Percentiles rank a stretch among this genome's conserved stretches.
phyloP scores from a whole-genome alignment of 2,888 invertebrate species.

The Tribolium freemani region DNA sequence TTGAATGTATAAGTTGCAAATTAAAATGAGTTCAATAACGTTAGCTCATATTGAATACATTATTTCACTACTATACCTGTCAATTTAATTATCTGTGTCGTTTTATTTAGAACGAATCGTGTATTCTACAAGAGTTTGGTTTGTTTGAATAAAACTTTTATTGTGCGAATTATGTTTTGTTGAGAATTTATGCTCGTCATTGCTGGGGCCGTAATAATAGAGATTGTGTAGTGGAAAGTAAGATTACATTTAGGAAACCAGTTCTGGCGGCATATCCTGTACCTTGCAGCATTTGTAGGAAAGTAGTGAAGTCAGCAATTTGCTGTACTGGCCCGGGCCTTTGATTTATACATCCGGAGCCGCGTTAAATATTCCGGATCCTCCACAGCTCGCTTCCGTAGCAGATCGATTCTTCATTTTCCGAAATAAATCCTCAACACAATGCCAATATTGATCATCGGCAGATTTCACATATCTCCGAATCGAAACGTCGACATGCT shows the following conservation, averaged over 20 bases:
- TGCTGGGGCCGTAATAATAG: not conserved
- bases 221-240: not conserved
- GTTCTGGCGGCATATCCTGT: conserved; percentile 46
- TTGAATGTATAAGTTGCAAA: no score
- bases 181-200: no score
- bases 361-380: conserved; percentile 65
- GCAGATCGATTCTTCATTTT: conserved; percentile 58
- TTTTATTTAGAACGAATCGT: no score
- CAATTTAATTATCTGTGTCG: no score
- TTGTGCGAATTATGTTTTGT: no score
- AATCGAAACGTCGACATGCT: conserved; percentile 23
- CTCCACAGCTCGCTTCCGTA: conserved; percentile 59
- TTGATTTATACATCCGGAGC: conserved; percentile 65
- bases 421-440: conserved; percentile 49
- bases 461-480: conserved; percentile 47
- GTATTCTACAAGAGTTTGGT: no score
- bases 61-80: no score
- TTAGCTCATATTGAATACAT: no score
- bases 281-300: conserved; percentile 57
- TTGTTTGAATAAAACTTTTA: no score
- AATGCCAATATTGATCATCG: conserved; percentile 43
- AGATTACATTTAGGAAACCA: conserved; percentile 4
- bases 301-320: conserved; percentile 64
- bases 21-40: no score
- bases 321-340: conserved; percentile 60